Percentiles rank a stretch among this genome's conserved stretches.
These are phyloP conservation scores for Gortyna flavago DNA, from an alignment of 2,888 invertebrate genomes.

Conservation along the genomic window DNA sequence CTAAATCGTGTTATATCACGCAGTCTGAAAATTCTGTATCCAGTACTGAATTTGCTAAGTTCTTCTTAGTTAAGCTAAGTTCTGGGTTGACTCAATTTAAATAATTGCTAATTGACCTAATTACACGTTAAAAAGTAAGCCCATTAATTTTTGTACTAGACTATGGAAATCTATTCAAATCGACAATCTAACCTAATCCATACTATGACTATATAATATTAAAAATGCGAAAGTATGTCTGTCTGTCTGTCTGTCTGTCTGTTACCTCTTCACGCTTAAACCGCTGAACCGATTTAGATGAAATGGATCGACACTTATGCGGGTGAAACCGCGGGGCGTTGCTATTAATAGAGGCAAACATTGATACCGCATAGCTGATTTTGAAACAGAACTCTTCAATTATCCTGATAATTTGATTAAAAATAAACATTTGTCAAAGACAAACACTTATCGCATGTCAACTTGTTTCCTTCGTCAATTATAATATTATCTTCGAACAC, in stretches of 20 bases:
- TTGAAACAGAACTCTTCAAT: neutral
- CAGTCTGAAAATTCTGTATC: neutral
- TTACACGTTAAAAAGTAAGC: too few relatives aligned
- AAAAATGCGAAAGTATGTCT: too few relatives aligned
- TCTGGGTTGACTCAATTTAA: neutral
- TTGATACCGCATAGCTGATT: neutral
- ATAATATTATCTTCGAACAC: neutral
- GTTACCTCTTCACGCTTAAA: too few relatives aligned
- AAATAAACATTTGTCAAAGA: neutral
- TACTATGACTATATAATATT: too few relatives aligned
- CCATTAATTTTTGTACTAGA: neutral
- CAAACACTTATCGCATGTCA: neutral
- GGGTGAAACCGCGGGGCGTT: too few relatives aligned
- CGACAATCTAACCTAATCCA: neutral
- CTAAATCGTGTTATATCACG: neutral
- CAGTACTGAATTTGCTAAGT: neutral
- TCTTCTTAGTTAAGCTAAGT: neutral
- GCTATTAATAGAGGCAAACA: slow-evolving; percentile 1
- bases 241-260: too few relatives aligned
- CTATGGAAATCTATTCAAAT: slow-evolving; percentile 12
- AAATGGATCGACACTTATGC: too few relatives aligned
- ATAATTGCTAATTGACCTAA: neutral
- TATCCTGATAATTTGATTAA: neutral
- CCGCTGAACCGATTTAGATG: too few relatives aligned
- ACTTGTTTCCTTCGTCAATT: neutral